Percentiles rank a stretch among this genome's conserved stretches.
phyloP scores from a whole-genome alignment of 2,888 invertebrate genomes.

The Trisateles emortualis region DNA sequence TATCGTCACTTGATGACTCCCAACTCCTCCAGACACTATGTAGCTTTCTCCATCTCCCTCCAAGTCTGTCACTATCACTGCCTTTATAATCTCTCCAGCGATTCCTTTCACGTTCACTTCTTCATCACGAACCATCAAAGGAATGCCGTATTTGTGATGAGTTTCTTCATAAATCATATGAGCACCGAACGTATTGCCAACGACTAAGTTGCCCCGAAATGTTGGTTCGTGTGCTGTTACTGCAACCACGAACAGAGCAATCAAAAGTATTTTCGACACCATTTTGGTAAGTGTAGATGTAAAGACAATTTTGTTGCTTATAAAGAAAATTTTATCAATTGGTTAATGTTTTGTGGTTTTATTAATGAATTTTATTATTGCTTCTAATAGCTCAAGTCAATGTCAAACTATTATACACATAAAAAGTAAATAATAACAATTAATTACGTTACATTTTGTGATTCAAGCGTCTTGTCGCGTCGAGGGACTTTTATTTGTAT shows the following conservation, averaged over 20 bases:
- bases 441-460: no score
- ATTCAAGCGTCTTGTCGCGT: no score
- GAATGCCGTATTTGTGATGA: slow-evolving; percentile 42
- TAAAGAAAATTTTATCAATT: no score
- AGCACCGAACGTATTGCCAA: slow-evolving; percentile 26
- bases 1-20: slow-evolving; percentile 44
- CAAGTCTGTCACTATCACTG: slow-evolving; percentile 11
- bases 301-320: no score
- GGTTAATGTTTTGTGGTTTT: no score
- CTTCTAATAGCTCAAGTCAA: no score
- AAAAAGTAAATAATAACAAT: no score
- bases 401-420: no score
- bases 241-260: slow-evolving; percentile 7
- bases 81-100: slow-evolving; percentile 9
- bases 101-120: slow-evolving; percentile 32
- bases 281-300: no score
- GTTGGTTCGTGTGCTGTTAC: background rate
- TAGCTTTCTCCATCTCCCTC: slow-evolving; percentile 1
- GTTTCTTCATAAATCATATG: slow-evolving; percentile 46
- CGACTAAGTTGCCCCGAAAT: slow-evolving; percentile 8
- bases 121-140: slow-evolving; percentile 37
- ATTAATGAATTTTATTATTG: no score
- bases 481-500: no score
- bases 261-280: slow-evolving; percentile 18
- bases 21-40: slow-evolving; percentile 47